Conservation (phyloP, 2,888 invertebrate genomes). For the Choristoneura rosaceana region DNA sequence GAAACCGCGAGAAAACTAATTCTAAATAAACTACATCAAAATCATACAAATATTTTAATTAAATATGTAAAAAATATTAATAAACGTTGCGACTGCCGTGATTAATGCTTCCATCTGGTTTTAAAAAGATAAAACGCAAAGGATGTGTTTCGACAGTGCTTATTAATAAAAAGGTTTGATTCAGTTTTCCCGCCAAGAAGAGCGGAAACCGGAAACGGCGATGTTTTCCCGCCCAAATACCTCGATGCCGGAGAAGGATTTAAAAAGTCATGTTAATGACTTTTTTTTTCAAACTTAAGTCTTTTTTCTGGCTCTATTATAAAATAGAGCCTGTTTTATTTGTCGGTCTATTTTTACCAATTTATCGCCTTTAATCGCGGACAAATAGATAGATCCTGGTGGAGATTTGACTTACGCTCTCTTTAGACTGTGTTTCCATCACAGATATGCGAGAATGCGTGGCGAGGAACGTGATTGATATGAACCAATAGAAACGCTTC, state of each 20-base stretch:
- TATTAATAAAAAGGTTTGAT: constrained; percentile 16
- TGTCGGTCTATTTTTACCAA: too few relatives aligned
- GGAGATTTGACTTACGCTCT: too few relatives aligned
- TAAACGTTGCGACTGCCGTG: constrained; percentile 21
- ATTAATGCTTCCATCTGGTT: constrained; percentile 38
- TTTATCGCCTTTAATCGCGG: too few relatives aligned
- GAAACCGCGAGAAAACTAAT: too few relatives aligned
- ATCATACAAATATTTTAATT: constrained; percentile 3
- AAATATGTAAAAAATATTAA: constrained; percentile 17
- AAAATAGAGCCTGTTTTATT: too few relatives aligned
- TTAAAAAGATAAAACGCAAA: constrained; percentile 35
- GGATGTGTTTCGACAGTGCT: constrained; percentile 34
- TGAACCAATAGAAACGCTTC: too few relatives aligned
- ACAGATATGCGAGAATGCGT: too few relatives aligned
- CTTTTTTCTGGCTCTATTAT: too few relatives aligned
- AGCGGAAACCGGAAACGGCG: constrained; percentile 9
- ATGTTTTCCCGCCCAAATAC: constrained; percentile 2
- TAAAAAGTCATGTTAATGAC: background rate
- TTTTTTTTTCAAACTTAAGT: background rate
- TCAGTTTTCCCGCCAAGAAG: constrained; percentile 27
- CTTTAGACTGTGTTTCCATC: too few relatives aligned
- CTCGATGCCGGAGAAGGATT: background rate
- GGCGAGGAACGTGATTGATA: too few relatives aligned
- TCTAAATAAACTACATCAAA: background rate
- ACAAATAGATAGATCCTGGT: too few relatives aligned